A percentile compares a stretch with the other conserved stretches of the same genome.
Conservation (phyloP, 2,113 vertebrate genomes). For the Neomonachus schauinslandi region DNA sequence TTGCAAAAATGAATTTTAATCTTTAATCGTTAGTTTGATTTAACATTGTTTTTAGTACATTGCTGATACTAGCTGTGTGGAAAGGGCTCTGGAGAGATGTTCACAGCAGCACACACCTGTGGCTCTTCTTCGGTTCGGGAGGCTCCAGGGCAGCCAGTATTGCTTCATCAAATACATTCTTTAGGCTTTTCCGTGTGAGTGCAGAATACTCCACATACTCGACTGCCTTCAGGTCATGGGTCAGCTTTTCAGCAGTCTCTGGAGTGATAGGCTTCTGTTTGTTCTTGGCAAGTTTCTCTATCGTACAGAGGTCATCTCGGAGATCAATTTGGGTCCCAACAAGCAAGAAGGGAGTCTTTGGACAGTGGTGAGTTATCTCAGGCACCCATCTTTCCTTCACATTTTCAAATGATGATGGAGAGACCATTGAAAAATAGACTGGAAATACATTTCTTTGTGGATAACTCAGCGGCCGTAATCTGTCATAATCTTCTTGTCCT, state of each 20-base stretch:
- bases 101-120: slow-evolving; percentile 98
- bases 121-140: slow-evolving; percentile 97
- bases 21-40: slow-evolving; percentile 90
- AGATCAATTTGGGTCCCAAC: too few relatives aligned
- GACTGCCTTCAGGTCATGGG: slow-evolving; percentile 95
- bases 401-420: slow-evolving; percentile 99
- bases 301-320: too few relatives aligned
- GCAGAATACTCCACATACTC: slow-evolving; percentile 99
- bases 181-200: slow-evolving; percentile 99
- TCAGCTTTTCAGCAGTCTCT: too few relatives aligned
- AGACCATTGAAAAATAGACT: slow-evolving; percentile 99
- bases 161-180: slow-evolving; percentile 99
- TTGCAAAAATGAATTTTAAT: too few relatives aligned
- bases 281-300: too few relatives aligned
- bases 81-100: slow-evolving; percentile 73
- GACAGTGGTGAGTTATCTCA: too few relatives aligned
- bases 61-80: too few relatives aligned
- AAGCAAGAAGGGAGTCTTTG: too few relatives aligned
- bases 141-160: slow-evolving; percentile 98
- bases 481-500: slow-evolving; percentile 99
- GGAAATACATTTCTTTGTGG: slow-evolving; percentile 99
- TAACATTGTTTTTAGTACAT: slow-evolving; percentile 91
- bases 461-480: slow-evolving; percentile 98
- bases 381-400: slow-evolving; percentile 90
- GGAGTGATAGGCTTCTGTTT: too few relatives aligned